A percentile compares a stretch with the other conserved stretches of the same genome.
Evolutionary conservation across 92 coral and sea anemone genomes (phyloP).

Genomic region (Palythoa grandiflora): DNA sequence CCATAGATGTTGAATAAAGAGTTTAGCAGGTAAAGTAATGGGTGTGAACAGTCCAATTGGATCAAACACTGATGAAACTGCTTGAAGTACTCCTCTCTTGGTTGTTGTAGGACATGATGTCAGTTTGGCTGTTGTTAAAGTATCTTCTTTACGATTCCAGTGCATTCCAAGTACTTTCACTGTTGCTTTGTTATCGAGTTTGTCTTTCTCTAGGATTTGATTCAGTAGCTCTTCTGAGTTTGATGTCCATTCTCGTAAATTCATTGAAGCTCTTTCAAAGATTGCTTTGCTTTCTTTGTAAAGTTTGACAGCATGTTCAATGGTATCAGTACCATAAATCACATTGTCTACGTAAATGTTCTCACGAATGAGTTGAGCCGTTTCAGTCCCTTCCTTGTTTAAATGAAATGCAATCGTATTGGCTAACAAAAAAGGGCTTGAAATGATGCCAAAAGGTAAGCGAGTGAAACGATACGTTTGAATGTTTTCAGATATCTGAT

Average conservation of each 20-base stretch:
- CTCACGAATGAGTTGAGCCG: constrained; percentile 29
- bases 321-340: constrained; percentile 48
- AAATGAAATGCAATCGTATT: constrained; percentile 54
- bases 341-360: constrained; percentile 69
- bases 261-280: constrained; percentile 51
- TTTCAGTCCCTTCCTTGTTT: background rate
- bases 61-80: background rate
- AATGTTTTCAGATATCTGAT: background rate
- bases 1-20: constrained; percentile 50
- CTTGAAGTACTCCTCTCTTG: background rate
- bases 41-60: constrained; percentile 28
- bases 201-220: constrained; percentile 43
- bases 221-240: constrained; percentile 53
- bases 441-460: constrained; percentile 47
- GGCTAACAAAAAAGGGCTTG: constrained; percentile 55
- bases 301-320: constrained; percentile 52
- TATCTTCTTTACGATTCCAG: constrained; percentile 49
- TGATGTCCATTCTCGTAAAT: constrained; percentile 63
- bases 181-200: constrained; percentile 3
- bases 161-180: constrained; percentile 56
- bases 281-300: constrained; percentile 49
- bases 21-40: constrained; percentile 35
- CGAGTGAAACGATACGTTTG: constrained; percentile 45
- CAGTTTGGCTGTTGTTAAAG: background rate
- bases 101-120: background rate